phyloP scores from a whole-genome alignment of 2,113 vertebrate species.

The Aythya baeri region DNA sequence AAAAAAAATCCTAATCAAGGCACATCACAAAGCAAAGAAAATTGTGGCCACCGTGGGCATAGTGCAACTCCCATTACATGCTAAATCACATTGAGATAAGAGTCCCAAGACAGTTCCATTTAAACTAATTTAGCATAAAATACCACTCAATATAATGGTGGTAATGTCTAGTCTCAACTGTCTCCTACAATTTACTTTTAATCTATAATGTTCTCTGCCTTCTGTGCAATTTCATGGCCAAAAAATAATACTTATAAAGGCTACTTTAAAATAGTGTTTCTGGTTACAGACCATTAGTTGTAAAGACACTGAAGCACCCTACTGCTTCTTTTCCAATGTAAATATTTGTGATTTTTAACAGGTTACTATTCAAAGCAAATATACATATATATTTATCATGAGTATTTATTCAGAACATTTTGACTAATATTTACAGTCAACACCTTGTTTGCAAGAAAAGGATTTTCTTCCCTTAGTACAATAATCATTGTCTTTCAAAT shows the following conservation, averaged over 20 bases:
- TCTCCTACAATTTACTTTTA: conserved; percentile 39
- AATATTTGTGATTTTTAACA: conserved; percentile 34
- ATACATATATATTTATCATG: conserved; percentile 22
- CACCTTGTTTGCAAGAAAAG: conserved; percentile 15
- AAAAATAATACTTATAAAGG: conserved; percentile 7
- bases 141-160: neutral
- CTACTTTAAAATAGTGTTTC: conserved; percentile 25
- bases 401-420: conserved; percentile 33
- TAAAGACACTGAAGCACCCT: neutral
- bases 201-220: neutral
- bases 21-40: neutral
- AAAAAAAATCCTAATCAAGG: neutral
- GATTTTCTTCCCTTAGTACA: neutral
- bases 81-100: neutral
- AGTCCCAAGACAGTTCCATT: neutral
- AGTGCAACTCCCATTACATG: neutral
- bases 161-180: conserved; percentile 2
- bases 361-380: conserved; percentile 50
- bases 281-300: conserved; percentile 29
- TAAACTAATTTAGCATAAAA: conserved; percentile 40
- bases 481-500: neutral
- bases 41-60: neutral
- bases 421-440: conserved; percentile 46
- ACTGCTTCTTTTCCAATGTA: conserved; percentile 12
- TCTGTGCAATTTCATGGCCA: conserved; percentile 21